Evolutionary conservation across 2,797 vertebrate species (phyloP), one percentile per base, ranked within the genome.

Genomic region (Chelon auratus): DNA sequence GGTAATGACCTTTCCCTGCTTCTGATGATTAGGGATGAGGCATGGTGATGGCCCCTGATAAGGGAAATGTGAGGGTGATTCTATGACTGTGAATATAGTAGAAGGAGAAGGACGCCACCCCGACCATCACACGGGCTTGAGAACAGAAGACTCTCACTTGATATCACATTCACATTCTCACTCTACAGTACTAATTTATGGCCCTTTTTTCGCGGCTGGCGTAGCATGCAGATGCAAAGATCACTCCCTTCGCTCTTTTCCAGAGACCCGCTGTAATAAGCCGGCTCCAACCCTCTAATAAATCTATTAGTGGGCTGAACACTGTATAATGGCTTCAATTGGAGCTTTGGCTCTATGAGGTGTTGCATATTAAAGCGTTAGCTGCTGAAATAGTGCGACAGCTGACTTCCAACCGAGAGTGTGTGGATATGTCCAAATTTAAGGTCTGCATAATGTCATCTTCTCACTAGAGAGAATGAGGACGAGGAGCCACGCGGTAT

Each of bases 1-100:
- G 77, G 72, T 87, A 88, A 92, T 89, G 82, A 84, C 87, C 76
- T 91, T 91, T 90, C 45, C 65, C 37, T 88, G 78, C 75, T 67
- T 81, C 65, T 73, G 63, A 81, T 88, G 76, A 91, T 90, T 89
- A 89, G 86, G 80, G 62, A 70, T 72, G 80, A 83, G 64, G 78
- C 72, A 70, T 71, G 55, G 66, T 73, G 82, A 90, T 85, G 64
- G 71, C 53, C 24, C 70, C 56, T 77, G 79, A 87, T 88, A 72
- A 77, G 56, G 53, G 62, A 72, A 80, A 77, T 68, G 60, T 61
- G 69, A 79, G 55, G 33, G 39, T 43, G 57, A 60, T 67, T 79
- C 62, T 68, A 81, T 79, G 68, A 78, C 78, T 77, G n/a, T 75
- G 71, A 68, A 83, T 65, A 36, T 62, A 47, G n/a, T 40, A 24